These are phyloP conservation scores for Prosapia bicincta DNA, from an alignment of 2,888 invertebrate genomes.

Conservation along the genomic window DNA sequence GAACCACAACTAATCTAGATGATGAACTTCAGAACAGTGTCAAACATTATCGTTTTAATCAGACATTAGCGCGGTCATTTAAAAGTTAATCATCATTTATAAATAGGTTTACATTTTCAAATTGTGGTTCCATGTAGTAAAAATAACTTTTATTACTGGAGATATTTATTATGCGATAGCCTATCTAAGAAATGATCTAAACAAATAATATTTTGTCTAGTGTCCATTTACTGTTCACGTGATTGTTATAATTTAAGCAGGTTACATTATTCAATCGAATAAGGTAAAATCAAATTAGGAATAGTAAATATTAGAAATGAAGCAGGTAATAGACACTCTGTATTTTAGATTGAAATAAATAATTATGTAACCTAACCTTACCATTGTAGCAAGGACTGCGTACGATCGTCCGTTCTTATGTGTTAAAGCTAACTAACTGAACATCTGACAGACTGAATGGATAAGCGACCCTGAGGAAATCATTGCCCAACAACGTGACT, in stretches of 20 bases:
- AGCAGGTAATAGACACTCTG: too few relatives aligned
- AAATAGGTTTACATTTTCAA: not conserved
- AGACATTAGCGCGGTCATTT: not conserved
- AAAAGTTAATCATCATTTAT: not conserved
- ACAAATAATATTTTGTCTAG: not conserved
- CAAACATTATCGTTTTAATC: not conserved
- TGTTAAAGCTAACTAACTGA: not conserved
- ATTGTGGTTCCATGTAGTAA: not conserved
- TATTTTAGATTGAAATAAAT: too few relatives aligned
- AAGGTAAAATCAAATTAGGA: too few relatives aligned
- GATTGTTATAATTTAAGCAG: not conserved
- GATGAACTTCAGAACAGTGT: not conserved
- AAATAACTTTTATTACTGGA: not conserved
- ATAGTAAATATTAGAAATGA: too few relatives aligned
- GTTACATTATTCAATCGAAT: not conserved
- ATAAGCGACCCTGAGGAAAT: constrained; percentile 2
- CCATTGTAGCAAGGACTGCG: not conserved
- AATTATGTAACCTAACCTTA: not conserved
- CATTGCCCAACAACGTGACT: not conserved
- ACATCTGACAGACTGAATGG: not conserved
- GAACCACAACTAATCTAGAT: not conserved
- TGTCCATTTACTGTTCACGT: not conserved
- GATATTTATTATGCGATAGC: not conserved
- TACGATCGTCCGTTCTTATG: not conserved
- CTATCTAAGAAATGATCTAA: not conserved